Conservation (phyloP, 2,113 vertebrate species). For the Meriones unguiculatus region DNA sequence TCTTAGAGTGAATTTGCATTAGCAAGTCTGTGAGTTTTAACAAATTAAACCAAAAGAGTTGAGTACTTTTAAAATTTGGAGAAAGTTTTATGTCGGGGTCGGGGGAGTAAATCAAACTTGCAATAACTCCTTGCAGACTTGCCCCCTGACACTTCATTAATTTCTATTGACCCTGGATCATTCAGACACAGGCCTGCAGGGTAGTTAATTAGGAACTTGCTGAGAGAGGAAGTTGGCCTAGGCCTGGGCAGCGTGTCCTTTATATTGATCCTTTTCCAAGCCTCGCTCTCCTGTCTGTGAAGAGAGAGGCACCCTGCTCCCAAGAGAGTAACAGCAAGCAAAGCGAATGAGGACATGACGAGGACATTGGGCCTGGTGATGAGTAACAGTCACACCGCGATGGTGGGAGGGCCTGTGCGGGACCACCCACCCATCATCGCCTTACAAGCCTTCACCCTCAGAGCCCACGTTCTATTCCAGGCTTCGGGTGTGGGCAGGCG, state of each 20-base stretch:
- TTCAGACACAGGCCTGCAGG: neutral
- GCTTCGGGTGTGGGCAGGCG: neutral
- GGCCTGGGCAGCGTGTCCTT: neutral
- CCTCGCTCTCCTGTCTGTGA: neutral
- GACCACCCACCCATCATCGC: neutral
- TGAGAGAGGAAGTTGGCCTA: neutral
- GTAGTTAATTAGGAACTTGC: neutral
- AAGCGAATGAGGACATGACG: neutral
- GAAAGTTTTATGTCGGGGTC: neutral
- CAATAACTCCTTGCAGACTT: neutral
- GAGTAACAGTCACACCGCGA: neutral
- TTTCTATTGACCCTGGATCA: neutral
- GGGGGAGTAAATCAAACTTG: neutral
- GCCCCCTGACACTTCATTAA: neutral
- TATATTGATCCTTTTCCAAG: neutral
- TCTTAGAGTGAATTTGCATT: neutral
- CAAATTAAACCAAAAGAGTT: conserved; percentile 10
- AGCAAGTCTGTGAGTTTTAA: neutral
- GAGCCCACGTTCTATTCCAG: neutral
- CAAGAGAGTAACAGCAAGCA: neutral
- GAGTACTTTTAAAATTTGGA: conserved; percentile 32
- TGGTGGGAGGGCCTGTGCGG: neutral
- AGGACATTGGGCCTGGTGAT: neutral
- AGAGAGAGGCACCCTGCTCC: neutral
- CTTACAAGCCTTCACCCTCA: neutral